Evolutionary conservation across 2,888 invertebrate genomes (phyloP).

Genomic region (Campopleginae sp.): DNA sequence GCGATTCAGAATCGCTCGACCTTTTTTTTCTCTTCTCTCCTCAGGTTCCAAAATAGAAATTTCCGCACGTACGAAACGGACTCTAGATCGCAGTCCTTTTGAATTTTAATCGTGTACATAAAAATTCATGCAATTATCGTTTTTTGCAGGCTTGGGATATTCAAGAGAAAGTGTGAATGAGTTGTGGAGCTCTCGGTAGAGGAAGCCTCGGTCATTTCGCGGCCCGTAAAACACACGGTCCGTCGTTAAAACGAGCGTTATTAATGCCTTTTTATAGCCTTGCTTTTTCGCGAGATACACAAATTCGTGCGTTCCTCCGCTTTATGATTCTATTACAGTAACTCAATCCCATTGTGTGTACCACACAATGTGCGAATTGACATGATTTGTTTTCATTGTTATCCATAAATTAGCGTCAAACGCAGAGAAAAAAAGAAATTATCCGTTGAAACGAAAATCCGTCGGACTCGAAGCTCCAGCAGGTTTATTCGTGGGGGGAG

Average conservation of each 20-base stretch:
- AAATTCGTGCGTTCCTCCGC: background rate
- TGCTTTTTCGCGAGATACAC: constrained; percentile 16
- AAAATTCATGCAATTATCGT: background rate
- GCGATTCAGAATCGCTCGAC: constrained; percentile 19
- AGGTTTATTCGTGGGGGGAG: background rate
- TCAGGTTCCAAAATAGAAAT: background rate
- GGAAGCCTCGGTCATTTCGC: constrained; percentile 17
- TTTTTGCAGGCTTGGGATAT: background rate
- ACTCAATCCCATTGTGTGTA: constrained; percentile 6
- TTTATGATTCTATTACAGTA: constrained; percentile 22
- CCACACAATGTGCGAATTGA: constrained; percentile 4
- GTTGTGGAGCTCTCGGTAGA: constrained; percentile 21
- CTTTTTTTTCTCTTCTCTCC: background rate
- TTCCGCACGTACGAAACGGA: background rate
- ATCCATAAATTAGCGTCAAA: background rate
- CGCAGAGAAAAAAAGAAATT: background rate
- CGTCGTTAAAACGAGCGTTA: constrained; percentile 38
- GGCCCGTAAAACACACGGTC: constrained; percentile 30
- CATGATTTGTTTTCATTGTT: constrained; percentile 2
- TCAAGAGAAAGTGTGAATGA: background rate
- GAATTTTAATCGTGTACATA: background rate
- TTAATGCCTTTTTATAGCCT: constrained; percentile 37
- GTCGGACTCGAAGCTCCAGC: background rate
- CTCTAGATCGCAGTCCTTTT: background rate
- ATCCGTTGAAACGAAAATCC: background rate